A percentile compares a stretch with the other conserved stretches of the same genome.
These are phyloP conservation scores for Eira barbara DNA, from an alignment of 2,113 vertebrate species.

Conservation along the genomic window DNA sequence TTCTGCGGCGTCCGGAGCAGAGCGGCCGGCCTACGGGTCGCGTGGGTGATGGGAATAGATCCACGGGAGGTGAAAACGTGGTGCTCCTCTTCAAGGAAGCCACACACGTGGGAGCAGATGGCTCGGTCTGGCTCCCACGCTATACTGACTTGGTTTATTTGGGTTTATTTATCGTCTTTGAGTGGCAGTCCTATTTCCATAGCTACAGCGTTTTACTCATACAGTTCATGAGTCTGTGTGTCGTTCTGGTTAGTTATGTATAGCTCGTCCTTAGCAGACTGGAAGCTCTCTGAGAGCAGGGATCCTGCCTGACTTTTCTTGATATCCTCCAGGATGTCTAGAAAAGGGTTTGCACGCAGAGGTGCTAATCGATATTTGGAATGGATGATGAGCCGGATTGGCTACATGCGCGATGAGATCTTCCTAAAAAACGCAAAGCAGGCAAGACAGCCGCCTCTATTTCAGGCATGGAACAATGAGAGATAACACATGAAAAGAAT, in stretches of 20 bases:
- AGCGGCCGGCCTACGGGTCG: not conserved
- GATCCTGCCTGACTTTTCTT: not conserved
- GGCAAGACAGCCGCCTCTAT: not conserved
- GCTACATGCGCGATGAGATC: not conserved
- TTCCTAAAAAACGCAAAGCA: not conserved
- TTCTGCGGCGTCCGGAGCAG: not conserved
- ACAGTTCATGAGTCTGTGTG: not conserved
- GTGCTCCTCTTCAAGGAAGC: not conserved
- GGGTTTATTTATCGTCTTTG: not conserved
- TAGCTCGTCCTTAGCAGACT: not conserved
- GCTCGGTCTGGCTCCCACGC: not conserved
- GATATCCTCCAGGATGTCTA: not conserved
- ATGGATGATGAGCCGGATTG: not conserved
- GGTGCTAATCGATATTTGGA: not conserved
- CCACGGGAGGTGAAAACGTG: fast-evolving
- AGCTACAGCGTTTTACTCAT: not conserved
- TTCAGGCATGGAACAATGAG: not conserved
- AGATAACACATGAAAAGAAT: not conserved
- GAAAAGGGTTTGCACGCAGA: not conserved
- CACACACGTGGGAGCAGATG: fast-evolving
- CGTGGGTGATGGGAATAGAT: not conserved
- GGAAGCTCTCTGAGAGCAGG: not conserved
- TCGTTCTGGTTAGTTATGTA: not conserved
- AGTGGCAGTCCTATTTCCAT: not conserved
- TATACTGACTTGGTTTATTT: not conserved